These are phyloP conservation scores for Charina bottae DNA, from an alignment of 2,113 vertebrate species.

Conservation along the genomic window DNA sequence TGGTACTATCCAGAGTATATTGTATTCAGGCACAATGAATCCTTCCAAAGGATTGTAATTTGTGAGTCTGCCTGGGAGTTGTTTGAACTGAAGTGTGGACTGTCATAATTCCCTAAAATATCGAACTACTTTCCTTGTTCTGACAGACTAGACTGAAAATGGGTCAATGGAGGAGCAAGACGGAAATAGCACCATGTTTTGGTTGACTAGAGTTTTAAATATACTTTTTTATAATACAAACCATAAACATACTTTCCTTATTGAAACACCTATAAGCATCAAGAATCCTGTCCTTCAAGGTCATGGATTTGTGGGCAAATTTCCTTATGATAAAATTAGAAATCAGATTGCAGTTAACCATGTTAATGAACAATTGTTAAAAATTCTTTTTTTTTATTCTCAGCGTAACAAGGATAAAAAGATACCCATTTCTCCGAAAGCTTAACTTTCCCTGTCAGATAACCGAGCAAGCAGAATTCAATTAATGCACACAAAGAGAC, in stretches of 20 bases:
- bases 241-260: not conserved
- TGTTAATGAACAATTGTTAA: not conserved
- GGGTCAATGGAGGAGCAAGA: not conserved
- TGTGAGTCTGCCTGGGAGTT: not conserved
- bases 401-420: not conserved
- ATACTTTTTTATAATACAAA: not conserved
- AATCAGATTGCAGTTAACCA: not conserved
- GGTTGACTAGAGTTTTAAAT: not conserved
- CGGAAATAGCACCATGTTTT: not conserved
- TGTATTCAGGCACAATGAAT: not conserved
- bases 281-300: not conserved
- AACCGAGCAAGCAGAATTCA: not conserved
- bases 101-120: not conserved
- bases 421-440: not conserved
- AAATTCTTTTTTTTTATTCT: not conserved
- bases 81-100: not conserved
- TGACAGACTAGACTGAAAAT: not conserved
- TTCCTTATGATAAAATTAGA: not conserved
- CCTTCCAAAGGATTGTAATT: not conserved
- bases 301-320: not conserved
- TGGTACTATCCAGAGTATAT: not conserved
- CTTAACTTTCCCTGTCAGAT: not conserved
- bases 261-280: not conserved
- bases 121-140: no score
- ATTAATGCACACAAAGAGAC: not conserved